Conservation (phyloP, 1,140 invertebrate species). For the Formica selysi region DNA sequence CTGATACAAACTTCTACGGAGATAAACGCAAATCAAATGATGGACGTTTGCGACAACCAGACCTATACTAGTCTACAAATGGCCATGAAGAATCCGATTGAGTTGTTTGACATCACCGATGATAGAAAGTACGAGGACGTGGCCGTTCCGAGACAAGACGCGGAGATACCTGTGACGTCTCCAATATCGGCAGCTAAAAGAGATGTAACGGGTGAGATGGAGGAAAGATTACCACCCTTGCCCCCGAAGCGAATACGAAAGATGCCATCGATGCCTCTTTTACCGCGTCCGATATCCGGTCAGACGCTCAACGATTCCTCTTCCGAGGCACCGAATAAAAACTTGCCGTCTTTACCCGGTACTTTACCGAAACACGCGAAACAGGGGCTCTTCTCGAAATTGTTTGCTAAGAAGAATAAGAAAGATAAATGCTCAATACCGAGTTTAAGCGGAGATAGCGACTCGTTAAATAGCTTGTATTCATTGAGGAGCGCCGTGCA, state of each 20-base stretch:
- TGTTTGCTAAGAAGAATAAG: slow-evolving; percentile 87
- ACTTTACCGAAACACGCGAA: slow-evolving; percentile 87
- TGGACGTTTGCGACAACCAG: slow-evolving; percentile 89
- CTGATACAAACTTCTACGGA: slow-evolving; percentile 72
- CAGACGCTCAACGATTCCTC: slow-evolving; percentile 77
- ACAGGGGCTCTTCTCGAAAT: slow-evolving; percentile 89
- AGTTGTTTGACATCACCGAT: slow-evolving; percentile 86
- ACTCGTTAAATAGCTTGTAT: slow-evolving; percentile 56
- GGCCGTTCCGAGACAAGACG: slow-evolving; percentile 11
- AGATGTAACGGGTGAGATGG: slow-evolving; percentile 86
- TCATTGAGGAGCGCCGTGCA: slow-evolving; percentile 57
- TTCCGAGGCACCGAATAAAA: slow-evolving; percentile 80
- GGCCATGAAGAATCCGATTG: slow-evolving; percentile 94
- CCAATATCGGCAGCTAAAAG: slow-evolving; percentile 80
- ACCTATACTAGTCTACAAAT: slow-evolving; percentile 94
- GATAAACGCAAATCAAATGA: slow-evolving; percentile 75
- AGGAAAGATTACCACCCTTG: slow-evolving; percentile 90
- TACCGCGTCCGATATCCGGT: slow-evolving; percentile 83
- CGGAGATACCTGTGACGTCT: slow-evolving; percentile 47
- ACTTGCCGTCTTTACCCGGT: slow-evolving; percentile 83
- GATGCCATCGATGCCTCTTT: slow-evolving; percentile 84
- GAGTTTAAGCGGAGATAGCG: slow-evolving; percentile 65
- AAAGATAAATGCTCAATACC: slow-evolving; percentile 82
- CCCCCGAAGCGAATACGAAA: slow-evolving; percentile 93
- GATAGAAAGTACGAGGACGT: slow-evolving; percentile 88